Evolutionary conservation across 2,797 vertebrate species (phyloP), one percentile per base, ranked within the genome.

Genomic region (Oryzias sinensis): DNA sequence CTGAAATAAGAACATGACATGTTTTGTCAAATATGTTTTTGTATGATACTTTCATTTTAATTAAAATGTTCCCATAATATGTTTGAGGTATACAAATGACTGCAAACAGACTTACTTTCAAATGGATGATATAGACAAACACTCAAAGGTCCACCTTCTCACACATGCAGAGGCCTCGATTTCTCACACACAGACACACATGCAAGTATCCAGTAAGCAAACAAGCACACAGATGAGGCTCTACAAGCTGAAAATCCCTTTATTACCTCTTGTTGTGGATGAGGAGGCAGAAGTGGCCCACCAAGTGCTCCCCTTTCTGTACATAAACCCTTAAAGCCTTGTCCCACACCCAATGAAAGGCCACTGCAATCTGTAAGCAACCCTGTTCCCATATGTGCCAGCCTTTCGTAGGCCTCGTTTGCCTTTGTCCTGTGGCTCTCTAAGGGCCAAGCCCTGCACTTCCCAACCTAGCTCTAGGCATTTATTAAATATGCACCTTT

Each of bases 401-500:
- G 78, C 83, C 91, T 90, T 90, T 91, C 87, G 89, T 90, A 91
- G 91, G 87, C 91, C 90, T 93, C 81, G 80, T 91, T 87, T 84
- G 87, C 93, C 93, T 93, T 92, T 94, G 91, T 93, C 88, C 89
- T 72, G 53, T 48, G 75, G 85, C 92, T 94, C 94, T 96, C 93
- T 68, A 85, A 90, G 93, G 94, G 88, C 93, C 88, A 79, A 85
- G 87, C 74, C 91, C 88, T 77, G 78, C 90, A 90, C 84, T 89
- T 77, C 82, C 83, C 81, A 74, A 82, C 79, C 78, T 94, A 91
- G 93, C 95, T 96, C 91, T 91, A 94, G 95, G 95, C 95, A 91
- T 94, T 96, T 95, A 98, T 98, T 98, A 98, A 96, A 97, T 95
- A 98, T 98, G 95, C 94, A 96, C 95, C 94, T 98, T 95, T 91